Conservation (phyloP, 1,140 invertebrate species). For the Triops longicaudatus region DNA sequence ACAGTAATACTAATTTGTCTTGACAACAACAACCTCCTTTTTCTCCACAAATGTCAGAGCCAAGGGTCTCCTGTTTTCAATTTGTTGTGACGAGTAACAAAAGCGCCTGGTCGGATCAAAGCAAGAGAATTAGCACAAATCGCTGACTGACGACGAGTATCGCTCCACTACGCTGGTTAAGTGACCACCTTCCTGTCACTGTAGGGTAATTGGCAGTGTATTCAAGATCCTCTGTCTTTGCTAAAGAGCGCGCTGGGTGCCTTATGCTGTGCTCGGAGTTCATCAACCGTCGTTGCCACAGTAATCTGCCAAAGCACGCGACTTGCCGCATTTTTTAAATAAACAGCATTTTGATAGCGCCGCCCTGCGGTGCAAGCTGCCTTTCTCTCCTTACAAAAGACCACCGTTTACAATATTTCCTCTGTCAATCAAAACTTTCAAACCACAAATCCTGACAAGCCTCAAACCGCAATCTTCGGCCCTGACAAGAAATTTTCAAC, state of each 20-base stretch:
- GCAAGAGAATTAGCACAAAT: too few species aligned
- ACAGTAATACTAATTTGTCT: too few species aligned
- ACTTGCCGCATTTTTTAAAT: not conserved
- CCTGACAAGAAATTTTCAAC: not conserved
- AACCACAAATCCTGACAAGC: not conserved
- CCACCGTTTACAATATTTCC: not conserved
- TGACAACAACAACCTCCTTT: too few species aligned
- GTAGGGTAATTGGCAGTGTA: not conserved
- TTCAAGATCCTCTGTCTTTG: not conserved
- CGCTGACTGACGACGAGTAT: too few species aligned
- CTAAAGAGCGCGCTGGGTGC: not conserved
- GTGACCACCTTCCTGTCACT: not conserved
- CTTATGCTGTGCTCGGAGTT: not conserved
- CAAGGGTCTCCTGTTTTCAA: too few species aligned
- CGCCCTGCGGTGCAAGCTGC: not conserved
- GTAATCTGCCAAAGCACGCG: not conserved
- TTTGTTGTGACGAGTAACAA: too few species aligned
- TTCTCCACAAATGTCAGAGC: too few species aligned
- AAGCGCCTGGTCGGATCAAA: too few species aligned
- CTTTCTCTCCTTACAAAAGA: not conserved
- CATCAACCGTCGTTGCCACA: not conserved
- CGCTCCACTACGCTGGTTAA: too few species aligned
- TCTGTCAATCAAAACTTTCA: not conserved
- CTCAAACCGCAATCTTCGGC: not conserved
- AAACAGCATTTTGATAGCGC: not conserved